Evolutionary conservation across 1,140 invertebrate genomes (phyloP).

Genomic region (Drosophila subpulchrella): DNA sequence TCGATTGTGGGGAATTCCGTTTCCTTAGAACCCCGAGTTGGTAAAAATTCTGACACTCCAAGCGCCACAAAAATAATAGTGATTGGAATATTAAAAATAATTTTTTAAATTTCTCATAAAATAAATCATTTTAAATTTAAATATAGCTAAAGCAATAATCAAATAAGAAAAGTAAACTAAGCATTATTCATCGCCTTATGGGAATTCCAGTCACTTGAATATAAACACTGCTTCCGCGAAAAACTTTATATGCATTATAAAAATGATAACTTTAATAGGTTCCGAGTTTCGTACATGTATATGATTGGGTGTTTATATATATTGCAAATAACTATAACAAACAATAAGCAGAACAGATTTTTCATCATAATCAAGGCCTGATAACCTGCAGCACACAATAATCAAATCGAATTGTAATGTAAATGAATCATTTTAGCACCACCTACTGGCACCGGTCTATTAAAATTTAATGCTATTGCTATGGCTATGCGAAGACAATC

Average conservation of each 20-base stretch:
- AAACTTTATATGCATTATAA: constrained; percentile 39
- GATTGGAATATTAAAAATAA: not conserved
- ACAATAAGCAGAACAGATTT: constrained; percentile 52
- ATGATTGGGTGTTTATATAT: constrained; percentile 32
- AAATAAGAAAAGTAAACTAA: too few species aligned
- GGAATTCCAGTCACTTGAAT: not conserved
- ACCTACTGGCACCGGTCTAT: constrained; percentile 34
- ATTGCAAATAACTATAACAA: constrained; percentile 79
- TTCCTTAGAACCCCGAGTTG: constrained; percentile 16
- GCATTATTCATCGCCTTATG: not conserved
- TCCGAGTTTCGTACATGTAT: constrained; percentile 25
- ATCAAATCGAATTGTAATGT: constrained; percentile 20
- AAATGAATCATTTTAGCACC: constrained; percentile 37
- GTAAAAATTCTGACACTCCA: constrained; percentile 3
- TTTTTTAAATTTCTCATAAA: not conserved
- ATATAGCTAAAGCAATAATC: not conserved
- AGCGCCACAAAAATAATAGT: constrained; percentile 18
- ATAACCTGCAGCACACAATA: constrained; percentile 35
- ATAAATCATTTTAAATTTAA: not conserved
- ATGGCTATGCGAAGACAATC: constrained; percentile 51
- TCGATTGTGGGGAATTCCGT: constrained; percentile 45
- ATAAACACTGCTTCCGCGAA: constrained; percentile 7
- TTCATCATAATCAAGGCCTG: constrained; percentile 44
- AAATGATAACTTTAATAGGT: constrained; percentile 62
- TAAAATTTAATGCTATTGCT: constrained; percentile 43